Conservation (phyloP, 2,797 vertebrate species). For the Euphonia xanthogaster region DNA sequence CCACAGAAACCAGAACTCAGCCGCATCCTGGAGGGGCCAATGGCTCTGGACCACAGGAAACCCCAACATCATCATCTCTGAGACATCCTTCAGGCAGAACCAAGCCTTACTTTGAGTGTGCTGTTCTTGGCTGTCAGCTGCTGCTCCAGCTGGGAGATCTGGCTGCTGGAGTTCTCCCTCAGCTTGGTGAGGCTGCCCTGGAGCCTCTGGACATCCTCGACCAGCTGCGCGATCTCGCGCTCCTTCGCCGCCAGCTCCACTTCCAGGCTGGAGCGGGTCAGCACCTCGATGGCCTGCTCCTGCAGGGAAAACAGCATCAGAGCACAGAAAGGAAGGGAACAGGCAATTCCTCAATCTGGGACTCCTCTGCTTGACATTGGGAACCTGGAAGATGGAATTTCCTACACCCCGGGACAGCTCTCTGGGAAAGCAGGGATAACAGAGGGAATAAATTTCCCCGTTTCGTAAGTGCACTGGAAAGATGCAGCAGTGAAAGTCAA, state of each 20-base stretch:
- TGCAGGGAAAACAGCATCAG: not conserved
- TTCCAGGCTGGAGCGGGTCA: conserved; percentile 88
- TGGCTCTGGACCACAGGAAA: not conserved
- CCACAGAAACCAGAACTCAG: not conserved
- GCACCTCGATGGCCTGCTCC: conserved; percentile 87
- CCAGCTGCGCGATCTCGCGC: conserved; percentile 92
- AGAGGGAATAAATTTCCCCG: not conserved
- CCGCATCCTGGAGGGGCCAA: not conserved
- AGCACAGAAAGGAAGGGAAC: not conserved
- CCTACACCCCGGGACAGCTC: not conserved
- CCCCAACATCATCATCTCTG: accelerated
- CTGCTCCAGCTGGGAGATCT: conserved; percentile 93
- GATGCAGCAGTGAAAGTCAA: conserved; percentile 10
- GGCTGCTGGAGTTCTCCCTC: conserved; percentile 90
- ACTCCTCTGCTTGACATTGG: accelerated
- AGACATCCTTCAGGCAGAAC: not conserved
- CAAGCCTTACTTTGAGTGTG: conserved; percentile 85
- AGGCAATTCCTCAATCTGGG: not conserved
- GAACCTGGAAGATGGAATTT: not conserved
- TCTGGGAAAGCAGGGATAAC: not conserved
- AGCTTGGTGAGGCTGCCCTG: conserved; percentile 97
- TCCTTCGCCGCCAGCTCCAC: conserved; percentile 95
- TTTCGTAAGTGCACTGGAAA: not conserved
- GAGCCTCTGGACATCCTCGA: conserved; percentile 96
- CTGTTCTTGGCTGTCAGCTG: conserved; percentile 92